Base-by-base conservation (phyloP, 1,140 invertebrate species). In the Macrosteles quadrilineatus region DNA sequence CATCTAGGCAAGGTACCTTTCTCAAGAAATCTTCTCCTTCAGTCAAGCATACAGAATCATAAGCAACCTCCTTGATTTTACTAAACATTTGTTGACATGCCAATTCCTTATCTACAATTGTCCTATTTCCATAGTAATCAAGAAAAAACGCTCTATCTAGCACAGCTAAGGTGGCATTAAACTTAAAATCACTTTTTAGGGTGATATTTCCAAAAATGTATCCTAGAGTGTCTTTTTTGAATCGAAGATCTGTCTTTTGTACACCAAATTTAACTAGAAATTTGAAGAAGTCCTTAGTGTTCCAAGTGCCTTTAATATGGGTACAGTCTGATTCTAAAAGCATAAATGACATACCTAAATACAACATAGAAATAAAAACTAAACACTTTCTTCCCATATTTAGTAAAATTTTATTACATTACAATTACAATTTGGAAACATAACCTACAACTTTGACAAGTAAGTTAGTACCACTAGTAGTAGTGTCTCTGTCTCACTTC, bases 181-280 rank as follows among this genome's bases (percentile, higher is more conserved):
- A 84, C 64, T 85, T 83, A 71, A 88, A 87, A 67, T 87, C 81
- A 25, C 83, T 81, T 69, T 82, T 85, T 0, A 92, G 87, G 25
- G 94, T 96, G 29, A 98, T 88, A 82, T 98, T 98, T 19, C 96
- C 96, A 80, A 95, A 98, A 75, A 98, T 96, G 80, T 95, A 98
- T 30, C 97, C 96, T 81, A 91, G 90, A 69, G 94, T 95, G 72
- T 92, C 88, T 73, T 88, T 87, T 75, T 88, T 84, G 73, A 90
- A 86, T 79, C 93, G 87, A 25, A 87, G 85, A 79, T 96, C 92
- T n/a, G 95, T 97, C 81, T 98, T 96, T 82, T 98, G 95, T 80
- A 98, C 95, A 67, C 96, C 96, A 81, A 98, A 98, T 82, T 98
- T 98, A 1, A 93, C 86, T 36, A 98, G 83, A 82, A 98, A 97